Evolutionary conservation across 2,113 vertebrate species (phyloP), one percentile per base, ranked within the genome.

Genomic region (Microcebus ravelobensis): DNA sequence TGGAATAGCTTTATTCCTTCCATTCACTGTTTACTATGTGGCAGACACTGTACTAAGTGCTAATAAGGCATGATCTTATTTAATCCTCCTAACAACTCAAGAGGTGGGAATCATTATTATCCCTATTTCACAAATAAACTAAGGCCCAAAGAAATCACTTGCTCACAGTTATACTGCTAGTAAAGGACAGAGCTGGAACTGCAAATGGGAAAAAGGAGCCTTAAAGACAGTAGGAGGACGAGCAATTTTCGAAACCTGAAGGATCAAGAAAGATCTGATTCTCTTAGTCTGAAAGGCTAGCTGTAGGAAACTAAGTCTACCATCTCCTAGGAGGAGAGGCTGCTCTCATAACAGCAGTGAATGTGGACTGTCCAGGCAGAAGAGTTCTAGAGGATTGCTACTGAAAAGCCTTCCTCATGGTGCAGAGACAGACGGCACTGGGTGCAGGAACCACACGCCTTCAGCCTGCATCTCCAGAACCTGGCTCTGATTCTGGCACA

Each of bases 81-180:
- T 90, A 95, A 71, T 55, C 34, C 18, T 79, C 73, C 71, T 76
- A 77, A 88, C 25, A 86, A 87, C 57, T 77, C 77, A 42, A 6
- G 67, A 93, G 63, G 31, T 74, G 4, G 42, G 63, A 86, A 80
- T 85, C 61, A 87, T 31, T 61, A 92, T 52, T 89, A 81, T 52
- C 65, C 39, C 85, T 92, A 68, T 73, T 92, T 96, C 39, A 96
- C 25, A 90, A 59, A 94, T 92, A 63, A 96, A 84, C 55, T 52
- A 82, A 96, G 52, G 55, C 31, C 29, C 83, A 18, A 86, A 87
- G 83, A 94, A 87, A 15, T 81, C 34, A 71, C 48, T 88, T 91
- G 39, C 59, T 96, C 57, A 76, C 63, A 80, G 42, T 52, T 52
- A 79, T 6, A 61, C 15, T 73, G n/a, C 42, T 63, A 65, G 6